Evolutionary conservation across 2,888 invertebrate species (phyloP).

Genomic region (Oscheius sp.): DNA sequence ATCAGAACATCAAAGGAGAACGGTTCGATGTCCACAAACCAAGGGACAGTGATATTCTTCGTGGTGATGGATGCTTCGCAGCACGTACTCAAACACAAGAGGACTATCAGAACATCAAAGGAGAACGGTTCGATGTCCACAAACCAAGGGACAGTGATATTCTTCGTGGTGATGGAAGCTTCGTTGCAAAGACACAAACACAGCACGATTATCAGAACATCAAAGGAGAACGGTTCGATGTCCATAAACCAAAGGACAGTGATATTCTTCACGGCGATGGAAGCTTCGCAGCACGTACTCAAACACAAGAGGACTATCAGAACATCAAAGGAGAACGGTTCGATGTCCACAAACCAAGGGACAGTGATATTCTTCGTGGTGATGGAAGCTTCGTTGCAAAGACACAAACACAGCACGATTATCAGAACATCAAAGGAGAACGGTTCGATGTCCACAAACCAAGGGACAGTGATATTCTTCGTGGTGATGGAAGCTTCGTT

Average conservation of each 20-base stretch:
- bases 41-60: conserved; percentile 2
- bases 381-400: conserved; percentile 4
- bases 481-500: conserved; percentile 5
- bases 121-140: background rate
- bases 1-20: background rate
- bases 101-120: background rate
- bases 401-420: conserved; percentile 9
- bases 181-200: conserved; percentile 1
- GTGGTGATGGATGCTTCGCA: conserved; percentile 6
- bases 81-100: background rate
- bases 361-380: conserved; percentile 5
- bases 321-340: background rate
- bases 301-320: conserved; percentile 3
- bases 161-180: conserved; percentile 5
- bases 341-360: background rate
- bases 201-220: background rate
- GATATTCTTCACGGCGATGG: conserved; percentile 14
- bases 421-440: background rate
- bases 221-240: conserved; percentile 1
- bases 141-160: conserved; percentile 2
- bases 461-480: background rate
- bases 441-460: background rate
- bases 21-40: background rate
- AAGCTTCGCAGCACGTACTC: background rate
- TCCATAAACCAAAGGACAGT: background rate